Evolutionary conservation across 2,113 vertebrate species (phyloP).

Genomic region (Neofelis nebulosa): DNA sequence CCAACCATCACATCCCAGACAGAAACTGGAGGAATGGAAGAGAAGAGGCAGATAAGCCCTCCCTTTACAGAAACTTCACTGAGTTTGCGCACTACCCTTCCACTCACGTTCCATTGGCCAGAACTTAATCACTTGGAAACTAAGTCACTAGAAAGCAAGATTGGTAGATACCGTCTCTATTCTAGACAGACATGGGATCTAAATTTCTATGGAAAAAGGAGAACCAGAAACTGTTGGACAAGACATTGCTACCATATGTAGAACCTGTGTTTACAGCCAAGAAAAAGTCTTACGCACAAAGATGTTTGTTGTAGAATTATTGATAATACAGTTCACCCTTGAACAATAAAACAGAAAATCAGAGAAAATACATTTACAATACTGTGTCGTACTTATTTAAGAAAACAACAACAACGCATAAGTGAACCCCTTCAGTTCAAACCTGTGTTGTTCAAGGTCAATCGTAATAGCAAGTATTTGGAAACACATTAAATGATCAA

Average conservation of each 20-base stretch:
- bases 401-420: neutral
- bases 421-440: neutral
- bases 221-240: neutral
- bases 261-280: neutral
- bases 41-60: neutral
- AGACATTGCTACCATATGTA: neutral
- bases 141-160: neutral
- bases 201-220: neutral
- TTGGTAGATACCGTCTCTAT: neutral
- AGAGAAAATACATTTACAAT: neutral
- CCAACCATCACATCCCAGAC: neutral
- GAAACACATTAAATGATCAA: neutral
- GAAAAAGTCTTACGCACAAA: neutral
- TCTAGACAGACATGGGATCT: neutral
- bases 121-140: neutral
- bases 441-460: neutral
- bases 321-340: neutral
- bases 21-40: neutral
- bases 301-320: neutral
- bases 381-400: neutral
- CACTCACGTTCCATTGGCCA: neutral
- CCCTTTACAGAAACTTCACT: neutral
- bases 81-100: neutral
- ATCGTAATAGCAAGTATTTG: neutral
- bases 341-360: neutral